Conservation (phyloP, 2,888 invertebrate species). For the Nezara viridula region DNA sequence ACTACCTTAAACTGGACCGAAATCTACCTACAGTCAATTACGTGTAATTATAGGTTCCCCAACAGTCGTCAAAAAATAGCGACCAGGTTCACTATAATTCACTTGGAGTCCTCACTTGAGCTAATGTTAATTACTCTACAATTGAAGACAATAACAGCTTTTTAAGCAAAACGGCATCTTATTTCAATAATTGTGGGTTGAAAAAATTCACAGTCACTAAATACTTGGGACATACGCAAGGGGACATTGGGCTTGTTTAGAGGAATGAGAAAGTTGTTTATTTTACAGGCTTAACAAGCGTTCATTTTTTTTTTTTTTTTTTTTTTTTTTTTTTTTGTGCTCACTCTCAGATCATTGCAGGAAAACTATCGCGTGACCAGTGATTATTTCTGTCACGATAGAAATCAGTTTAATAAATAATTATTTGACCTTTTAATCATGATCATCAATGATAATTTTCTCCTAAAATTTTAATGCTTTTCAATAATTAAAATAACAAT, state of each 20-base stretch:
- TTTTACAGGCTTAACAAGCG: background rate
- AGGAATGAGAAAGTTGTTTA: no score
- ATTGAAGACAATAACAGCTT: background rate
- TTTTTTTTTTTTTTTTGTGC: no score
- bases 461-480: no score
- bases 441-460: no score
- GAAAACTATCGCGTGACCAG: no score
- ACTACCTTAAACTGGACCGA: background rate
- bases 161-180: background rate
- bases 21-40: background rate
- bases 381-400: no score
- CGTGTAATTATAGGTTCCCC: background rate
- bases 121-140: background rate
- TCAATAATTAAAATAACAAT: no score
- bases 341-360: no score
- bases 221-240: background rate
- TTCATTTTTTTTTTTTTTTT: no score
- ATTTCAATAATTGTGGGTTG: background rate
- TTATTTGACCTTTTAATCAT: no score
- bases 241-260: background rate
- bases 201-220: background rate
- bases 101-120: background rate
- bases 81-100: background rate
- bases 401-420: no score
- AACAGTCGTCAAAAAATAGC: background rate